Base-by-base conservation (phyloP, 2,888 invertebrate species). In the Epinotia demarniana region DNA sequence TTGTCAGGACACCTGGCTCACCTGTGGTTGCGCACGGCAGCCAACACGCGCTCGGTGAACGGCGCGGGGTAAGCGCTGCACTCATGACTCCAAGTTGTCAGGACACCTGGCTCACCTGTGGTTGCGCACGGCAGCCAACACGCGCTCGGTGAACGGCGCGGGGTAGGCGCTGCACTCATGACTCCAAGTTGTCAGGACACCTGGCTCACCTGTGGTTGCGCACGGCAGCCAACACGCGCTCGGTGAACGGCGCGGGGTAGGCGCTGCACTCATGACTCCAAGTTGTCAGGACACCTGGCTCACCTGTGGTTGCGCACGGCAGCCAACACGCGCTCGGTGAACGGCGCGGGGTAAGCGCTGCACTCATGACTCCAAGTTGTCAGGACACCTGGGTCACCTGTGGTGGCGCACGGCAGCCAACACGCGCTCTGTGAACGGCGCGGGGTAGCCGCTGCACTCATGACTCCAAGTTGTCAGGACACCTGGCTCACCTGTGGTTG, bases 61-160 rank as follows among this genome's bases (percentile, higher is more conserved):
- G 98, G 94, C 68, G 96, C 95, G 11, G 98, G 98, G 92, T 96
- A 97, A 68, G 96, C 96, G 84, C 97, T 96, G 87, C 97, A 97
- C 33, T 49, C 46, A 13, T 13, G 13, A 12, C 46, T 46, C 46
- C 12, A 13, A 12, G 9, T 11, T 46, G 49, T 13, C 4, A 8
- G 33, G 33, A 33, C 79, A 0, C 87, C 3, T 0, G 62, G 11
- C 9, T 72, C 74, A 92, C 92, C 93, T 90, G 86, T 95, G 95
- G 83, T 96, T 95, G 39, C 96, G 90, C 75, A 97, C 96, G 80
- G 97, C 97, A 27, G 95, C 95, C 76, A 98, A 95, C 85, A 97
- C 96, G 83, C 96, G 96, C 86, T 97, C 97, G 3, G 96, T 97
- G 87, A 98, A 97, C 66, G 98, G 94, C 68, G 96, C 95, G 11